Evolutionary conservation across 2,888 invertebrate species (phyloP), one percentile per base, ranked within the genome.

Genomic region (Dryobotodes eremita): DNA sequence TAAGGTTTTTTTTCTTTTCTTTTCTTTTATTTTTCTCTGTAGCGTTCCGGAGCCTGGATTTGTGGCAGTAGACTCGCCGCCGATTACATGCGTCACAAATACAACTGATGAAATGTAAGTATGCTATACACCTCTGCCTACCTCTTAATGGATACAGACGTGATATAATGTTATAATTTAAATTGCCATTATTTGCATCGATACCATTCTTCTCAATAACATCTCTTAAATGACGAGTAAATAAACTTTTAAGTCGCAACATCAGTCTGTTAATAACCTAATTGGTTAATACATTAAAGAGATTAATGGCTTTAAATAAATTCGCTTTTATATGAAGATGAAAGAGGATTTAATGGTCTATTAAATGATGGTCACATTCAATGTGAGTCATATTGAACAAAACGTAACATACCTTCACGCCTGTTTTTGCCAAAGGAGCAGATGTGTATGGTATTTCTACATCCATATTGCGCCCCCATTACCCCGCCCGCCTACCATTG

Each of bases 271-370:
- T 61, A 50, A 26, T 75, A 61, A 57, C 66, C 46, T 57, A 61
- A 83, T 74, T 62, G 62, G 71, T 71, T 48, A 48, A 59, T 59
- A 83, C 82, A 77, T 72, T 59, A 68, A 61, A 62, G 31, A 72
- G 72, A 83, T 84, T 68, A 64, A 83, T 59, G 48, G 36, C 23
- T 68, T 66, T 57, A 46, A 68, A 68, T 55, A 62, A 57, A 68
- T 57, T 6, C 57, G 13, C 66, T 50, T 71, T 20, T 53, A 61
- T 61, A 71, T 53, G 48, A 71, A 81, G 77, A 81, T 83, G 77
- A 81, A 83, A 77, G 83, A 36, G 71, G 11, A 68, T 13, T 53
- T 57, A 76, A 81, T 77, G 55, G 65, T 23, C 71, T 46, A 57
- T 71, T 82, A 83, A 73, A 73, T 59, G 59, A 66, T 50, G 78